Evolutionary conservation across 2,797 vertebrate species (phyloP).

Genomic region (Hephaestus fuliginosus): DNA sequence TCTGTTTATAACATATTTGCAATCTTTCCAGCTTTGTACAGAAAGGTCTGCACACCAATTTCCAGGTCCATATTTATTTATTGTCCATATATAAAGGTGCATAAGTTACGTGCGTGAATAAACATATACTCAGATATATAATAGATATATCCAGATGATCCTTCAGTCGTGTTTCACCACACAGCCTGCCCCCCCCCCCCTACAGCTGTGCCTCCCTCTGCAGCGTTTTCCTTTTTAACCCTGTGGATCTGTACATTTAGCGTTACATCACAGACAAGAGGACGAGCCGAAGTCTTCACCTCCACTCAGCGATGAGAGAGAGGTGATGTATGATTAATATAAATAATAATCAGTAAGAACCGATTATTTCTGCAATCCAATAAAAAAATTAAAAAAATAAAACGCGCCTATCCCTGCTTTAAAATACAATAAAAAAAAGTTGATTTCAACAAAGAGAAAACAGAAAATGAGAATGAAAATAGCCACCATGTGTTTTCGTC

Average conservation of each 20-base stretch:
- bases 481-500: constrained; percentile 82
- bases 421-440: background rate
- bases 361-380: background rate
- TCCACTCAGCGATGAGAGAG: background rate
- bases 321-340: background rate
- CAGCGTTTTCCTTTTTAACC: background rate
- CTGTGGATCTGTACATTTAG: background rate
- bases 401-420: no score
- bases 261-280: constrained; percentile 11
- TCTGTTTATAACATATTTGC: background rate
- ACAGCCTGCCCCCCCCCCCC: background rate
- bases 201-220: background rate
- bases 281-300: background rate
- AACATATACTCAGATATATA: background rate
- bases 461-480: constrained; percentile 64
- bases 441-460: no score
- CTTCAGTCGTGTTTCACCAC: background rate
- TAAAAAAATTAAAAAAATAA: no score
- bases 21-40: background rate
- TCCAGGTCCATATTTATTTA: no score
- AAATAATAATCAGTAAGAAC: background rate
- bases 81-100: no score
- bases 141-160: background rate
- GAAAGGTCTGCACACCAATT: background rate
- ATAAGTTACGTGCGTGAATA: background rate